Base-by-base conservation (phyloP, 2,797 vertebrate genomes). In the Tiaroga cobitis region DNA sequence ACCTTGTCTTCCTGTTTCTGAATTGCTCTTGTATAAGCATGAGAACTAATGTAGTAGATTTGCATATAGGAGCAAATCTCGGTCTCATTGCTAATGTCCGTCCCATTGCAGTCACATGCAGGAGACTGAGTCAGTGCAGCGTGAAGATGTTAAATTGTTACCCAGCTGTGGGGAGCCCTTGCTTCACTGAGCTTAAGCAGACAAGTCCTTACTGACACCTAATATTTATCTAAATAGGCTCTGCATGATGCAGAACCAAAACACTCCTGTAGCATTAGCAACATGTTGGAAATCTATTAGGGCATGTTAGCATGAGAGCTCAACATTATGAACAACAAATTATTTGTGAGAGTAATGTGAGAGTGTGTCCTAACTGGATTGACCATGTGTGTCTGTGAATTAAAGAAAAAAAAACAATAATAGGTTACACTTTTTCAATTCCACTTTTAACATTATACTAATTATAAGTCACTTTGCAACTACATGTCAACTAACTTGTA, bases 91-190 rank as follows among this genome's bases (percentile, higher is more conserved):
- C 84, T 87, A 72, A 88, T 91, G 83, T 88, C 80, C 65, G 46
- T 87, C 82, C 82, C 82, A 80, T 43, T 21, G 89, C 89, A 91
- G 89, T 90, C 88, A 90, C 91, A 90, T 88, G 83, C 43, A 80
- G 86, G 88, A 88, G 92, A 89, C 91, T 88, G 87, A 91, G 85
- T 91, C 91, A 90, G 89, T 87, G 90, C 89, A 88, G 90, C 91
- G 87, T 92, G 91, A 92, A 91, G 88, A 91, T 91, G 91, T 92
- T 90, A 93, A 93, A 93, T 91, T 92, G 91, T 85, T 90, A 89
- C 13, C 80, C 80, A 78, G 76, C 59, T 63, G 76, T 26, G 75
- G 32, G 39, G 69, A 65, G 69, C 43, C 49, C 10, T 74, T 51
- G 69, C 67, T 82, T 51, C 51, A 11, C 78, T 59, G 74, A 84